Evolutionary conservation across 2,113 vertebrate species (phyloP), one percentile per base, ranked within the genome.

Genomic region (Orycteropus afer): DNA sequence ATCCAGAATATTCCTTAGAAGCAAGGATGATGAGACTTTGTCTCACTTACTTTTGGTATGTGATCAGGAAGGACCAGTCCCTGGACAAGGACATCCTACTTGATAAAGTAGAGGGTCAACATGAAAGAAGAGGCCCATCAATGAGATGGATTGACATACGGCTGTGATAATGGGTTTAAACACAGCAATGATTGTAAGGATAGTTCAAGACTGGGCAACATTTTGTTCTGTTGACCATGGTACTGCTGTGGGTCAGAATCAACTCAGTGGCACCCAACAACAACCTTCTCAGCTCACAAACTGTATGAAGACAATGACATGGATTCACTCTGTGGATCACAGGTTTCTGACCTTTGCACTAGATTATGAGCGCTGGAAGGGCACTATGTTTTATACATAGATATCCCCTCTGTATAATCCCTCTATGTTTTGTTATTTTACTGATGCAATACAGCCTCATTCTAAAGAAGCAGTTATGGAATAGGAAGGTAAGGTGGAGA

Each of bases 391-490:
- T 25, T 51, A 23, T 22, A 15, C 22, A 15, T 6, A 29, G 23
- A 55, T 18, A 23, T 20, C 5, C 4, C 18, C n/a, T n/a, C n/a
- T n/a, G n/a, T n/a, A n/a, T n/a, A n/a, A n/a, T 57, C 18, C 3
- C 22, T 37, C n/a, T 78, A 25, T 61, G 37, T 53, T 42, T 63
- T 8, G 18, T 74, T 3, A 69, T 15, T 77, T 5, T 49, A 47
- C 1, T 3, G 18, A 61, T 5, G 3, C 9, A n/a, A 6, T 51
- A 17, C 67, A 4, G 3, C 27, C 47, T 65, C n/a, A 0, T 5
- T 23, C 14, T 45, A 73, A 14, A 29, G 14, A 40, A 89, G 5
- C 17, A 45, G 3, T 2, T 42, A 7, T 14, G 34, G 22, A n/a
- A 27, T n/a, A 57, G 37, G 55, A 90, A 78, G 32, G 47, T 47